phyloP scores from a whole-genome alignment of 2,113 vertebrate species.

The Lipotes vexillifer region DNA sequence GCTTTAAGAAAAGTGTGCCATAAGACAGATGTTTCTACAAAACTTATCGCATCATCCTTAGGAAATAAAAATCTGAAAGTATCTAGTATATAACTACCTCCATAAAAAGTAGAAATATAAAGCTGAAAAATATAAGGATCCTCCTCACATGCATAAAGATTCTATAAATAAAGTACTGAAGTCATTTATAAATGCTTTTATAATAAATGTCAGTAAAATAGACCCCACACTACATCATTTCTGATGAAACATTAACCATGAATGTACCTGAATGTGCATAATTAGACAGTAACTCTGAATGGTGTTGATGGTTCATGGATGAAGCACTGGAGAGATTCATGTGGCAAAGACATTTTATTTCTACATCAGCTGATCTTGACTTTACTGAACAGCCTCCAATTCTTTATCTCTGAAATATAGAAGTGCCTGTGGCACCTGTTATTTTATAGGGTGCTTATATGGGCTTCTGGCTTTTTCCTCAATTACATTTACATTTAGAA shows the following conservation, averaged over 20 bases:
- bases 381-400: not conserved
- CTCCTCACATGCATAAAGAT: not conserved
- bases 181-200: constrained; percentile 21
- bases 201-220: constrained; percentile 33
- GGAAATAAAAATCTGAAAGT: constrained; percentile 27
- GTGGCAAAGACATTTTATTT: constrained; percentile 32
- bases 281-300: not conserved
- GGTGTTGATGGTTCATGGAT: not conserved
- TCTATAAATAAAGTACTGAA: constrained; percentile 20
- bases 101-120: not conserved
- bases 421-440: constrained; percentile 30
- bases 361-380: not conserved
- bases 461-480: constrained; percentile 55
- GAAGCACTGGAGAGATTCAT: not conserved
- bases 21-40: not conserved
- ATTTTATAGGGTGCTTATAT: constrained; percentile 45
- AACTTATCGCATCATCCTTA: not conserved
- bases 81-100: not conserved
- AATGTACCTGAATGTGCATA: not conserved
- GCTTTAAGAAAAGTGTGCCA: not conserved
- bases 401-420: constrained; percentile 33
- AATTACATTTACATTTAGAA: constrained; percentile 49
- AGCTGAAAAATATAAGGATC: not conserved
- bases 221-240: not conserved
- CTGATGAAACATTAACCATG: not conserved